Evolutionary conservation across 2,797 vertebrate species (phyloP).

Genomic region (Nyctalus aviator): DNA sequence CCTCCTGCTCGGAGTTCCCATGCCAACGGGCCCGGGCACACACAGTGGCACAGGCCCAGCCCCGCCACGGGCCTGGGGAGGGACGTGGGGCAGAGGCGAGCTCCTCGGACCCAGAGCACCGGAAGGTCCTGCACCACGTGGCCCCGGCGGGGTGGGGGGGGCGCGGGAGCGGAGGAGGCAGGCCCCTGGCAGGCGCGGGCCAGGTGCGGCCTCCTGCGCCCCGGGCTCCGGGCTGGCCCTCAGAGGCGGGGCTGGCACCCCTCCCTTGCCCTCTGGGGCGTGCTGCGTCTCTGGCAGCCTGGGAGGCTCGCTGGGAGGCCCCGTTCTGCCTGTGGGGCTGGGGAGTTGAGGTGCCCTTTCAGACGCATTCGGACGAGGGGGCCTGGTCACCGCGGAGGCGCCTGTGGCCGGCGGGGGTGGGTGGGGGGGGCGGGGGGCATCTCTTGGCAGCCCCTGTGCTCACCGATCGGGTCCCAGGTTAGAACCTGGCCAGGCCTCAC

Average conservation of each 20-base stretch:
- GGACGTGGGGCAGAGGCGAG: not conserved
- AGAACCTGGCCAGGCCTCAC: not conserved
- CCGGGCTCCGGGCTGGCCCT: not conserved
- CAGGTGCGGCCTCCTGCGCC: not conserved
- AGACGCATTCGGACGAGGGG: not conserved
- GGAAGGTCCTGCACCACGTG: not conserved
- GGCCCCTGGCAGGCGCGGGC: not conserved
- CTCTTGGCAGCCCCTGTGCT: not conserved
- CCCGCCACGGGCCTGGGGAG: slow-evolving; percentile 50
- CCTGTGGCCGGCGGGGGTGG: not conserved
- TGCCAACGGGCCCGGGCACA: slow-evolving; percentile 78
- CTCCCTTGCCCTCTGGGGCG: not conserved
- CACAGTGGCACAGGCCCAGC: slow-evolving; percentile 69
- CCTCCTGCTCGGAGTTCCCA: slow-evolving; percentile 82
- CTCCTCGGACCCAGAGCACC: not conserved
- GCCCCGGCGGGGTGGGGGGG: too few species aligned
- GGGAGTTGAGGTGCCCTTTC: not conserved
- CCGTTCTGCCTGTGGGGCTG: not conserved
- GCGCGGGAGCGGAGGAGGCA: not conserved
- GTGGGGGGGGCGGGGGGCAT: not conserved
- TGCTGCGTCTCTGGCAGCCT: not conserved
- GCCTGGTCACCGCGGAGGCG: not conserved
- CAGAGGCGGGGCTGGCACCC: not conserved
- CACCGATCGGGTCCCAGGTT: not conserved
- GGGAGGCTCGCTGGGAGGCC: not conserved